Evolutionary conservation across 1,140 invertebrate species (phyloP).

Genomic region (Zaprionus camerounensis): DNA sequence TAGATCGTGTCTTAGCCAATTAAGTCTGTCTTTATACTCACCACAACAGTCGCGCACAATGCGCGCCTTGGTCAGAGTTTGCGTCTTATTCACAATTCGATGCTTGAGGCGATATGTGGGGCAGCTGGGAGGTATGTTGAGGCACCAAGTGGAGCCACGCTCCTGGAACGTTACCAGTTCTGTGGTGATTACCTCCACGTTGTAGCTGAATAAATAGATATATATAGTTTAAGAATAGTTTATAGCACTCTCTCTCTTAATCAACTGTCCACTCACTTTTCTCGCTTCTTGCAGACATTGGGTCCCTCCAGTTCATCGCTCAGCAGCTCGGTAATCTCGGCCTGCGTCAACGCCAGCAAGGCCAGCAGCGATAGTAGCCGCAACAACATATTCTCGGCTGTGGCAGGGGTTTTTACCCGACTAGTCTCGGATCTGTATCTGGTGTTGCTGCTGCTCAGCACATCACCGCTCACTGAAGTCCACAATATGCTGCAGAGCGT

Average conservation of each 20-base stretch:
- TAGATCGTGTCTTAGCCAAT: too few species aligned
- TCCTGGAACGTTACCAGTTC: slow-evolving; percentile 92
- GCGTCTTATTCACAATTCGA: slow-evolving; percentile 88
- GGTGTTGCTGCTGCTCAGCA: slow-evolving; percentile 32
- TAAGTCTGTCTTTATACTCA: slow-evolving; percentile 70
- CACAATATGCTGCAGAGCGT: slow-evolving; percentile 1
- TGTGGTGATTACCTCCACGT: slow-evolving; percentile 85
- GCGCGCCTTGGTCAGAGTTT: slow-evolving; percentile 89
- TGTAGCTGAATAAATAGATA: slow-evolving; percentile 44
- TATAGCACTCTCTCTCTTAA: too few species aligned
- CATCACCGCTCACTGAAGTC: slow-evolving; percentile 39
- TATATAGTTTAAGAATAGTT: background rate
- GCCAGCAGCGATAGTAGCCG: slow-evolving; percentile 17
- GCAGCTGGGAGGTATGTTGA: slow-evolving; percentile 93
- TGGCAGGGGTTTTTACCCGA: slow-evolving; percentile 27
- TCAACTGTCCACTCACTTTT: slow-evolving; percentile 50
- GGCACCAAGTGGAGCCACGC: slow-evolving; percentile 92
- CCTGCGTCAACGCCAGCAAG: slow-evolving; percentile 29
- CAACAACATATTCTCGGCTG: slow-evolving; percentile 29
- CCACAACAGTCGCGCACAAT: slow-evolving; percentile 93
- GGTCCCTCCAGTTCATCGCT: slow-evolving; percentile 54
- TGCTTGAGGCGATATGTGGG: slow-evolving; percentile 93
- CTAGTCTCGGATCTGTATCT: slow-evolving; percentile 11
- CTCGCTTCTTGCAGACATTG: slow-evolving; percentile 77
- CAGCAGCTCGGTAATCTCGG: slow-evolving; percentile 54